Percentiles rank a stretch among this genome's conserved stretches.
Conservation (phyloP, 2,113 vertebrate genomes). For the Piaya cayana region DNA sequence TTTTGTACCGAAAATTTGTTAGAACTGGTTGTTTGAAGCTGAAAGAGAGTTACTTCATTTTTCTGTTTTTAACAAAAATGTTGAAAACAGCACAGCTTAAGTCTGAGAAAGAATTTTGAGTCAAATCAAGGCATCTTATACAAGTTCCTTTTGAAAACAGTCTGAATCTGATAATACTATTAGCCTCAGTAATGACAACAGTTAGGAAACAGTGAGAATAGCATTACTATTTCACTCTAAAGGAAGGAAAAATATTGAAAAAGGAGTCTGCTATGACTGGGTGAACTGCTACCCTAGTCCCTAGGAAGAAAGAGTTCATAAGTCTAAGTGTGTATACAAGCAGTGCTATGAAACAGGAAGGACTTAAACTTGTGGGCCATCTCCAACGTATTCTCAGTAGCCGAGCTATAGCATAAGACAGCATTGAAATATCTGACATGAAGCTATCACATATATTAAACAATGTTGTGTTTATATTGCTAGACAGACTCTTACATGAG, state of each 20-base stretch:
- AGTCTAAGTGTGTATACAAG: background rate
- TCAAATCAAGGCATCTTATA: background rate
- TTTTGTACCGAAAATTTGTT: background rate
- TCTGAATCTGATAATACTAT: background rate
- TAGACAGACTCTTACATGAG: background rate
- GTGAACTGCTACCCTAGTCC: background rate
- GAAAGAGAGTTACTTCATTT: background rate
- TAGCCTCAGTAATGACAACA: background rate
- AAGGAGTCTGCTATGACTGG: background rate
- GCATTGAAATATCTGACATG: background rate
- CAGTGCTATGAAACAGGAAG: background rate
- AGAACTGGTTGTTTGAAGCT: background rate
- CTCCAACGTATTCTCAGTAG: background rate
- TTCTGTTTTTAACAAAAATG: background rate
- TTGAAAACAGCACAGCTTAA: background rate
- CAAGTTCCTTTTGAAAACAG: background rate
- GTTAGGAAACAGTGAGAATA: background rate
- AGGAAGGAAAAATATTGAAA: background rate
- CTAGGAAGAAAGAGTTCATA: background rate
- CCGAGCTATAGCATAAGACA: background rate
- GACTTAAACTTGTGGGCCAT: background rate
- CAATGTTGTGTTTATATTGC: background rate
- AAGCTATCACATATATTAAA: background rate
- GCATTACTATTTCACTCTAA: background rate
- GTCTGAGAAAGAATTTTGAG: background rate